A percentile compares a stretch with the other conserved stretches of the same genome.
These are phyloP conservation scores for Mythimna ferrago DNA, from an alignment of 2,888 invertebrate species.

Conservation along the genomic window DNA sequence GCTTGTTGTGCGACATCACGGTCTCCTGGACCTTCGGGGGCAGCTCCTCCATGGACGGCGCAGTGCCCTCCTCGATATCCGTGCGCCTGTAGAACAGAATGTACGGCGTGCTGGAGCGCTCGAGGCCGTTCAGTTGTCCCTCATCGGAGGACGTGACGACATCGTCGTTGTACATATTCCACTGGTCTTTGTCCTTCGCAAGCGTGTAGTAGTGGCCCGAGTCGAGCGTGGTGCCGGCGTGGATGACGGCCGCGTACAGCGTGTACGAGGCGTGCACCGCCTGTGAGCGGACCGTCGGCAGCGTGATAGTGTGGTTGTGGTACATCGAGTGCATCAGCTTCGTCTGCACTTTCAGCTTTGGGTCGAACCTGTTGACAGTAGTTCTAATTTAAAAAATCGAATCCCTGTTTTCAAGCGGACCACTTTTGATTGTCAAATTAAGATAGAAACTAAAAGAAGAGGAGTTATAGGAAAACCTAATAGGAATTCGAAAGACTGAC, in stretches of 20 bases:
- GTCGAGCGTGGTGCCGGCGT: constrained; percentile 95
- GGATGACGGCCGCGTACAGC: constrained; percentile 96
- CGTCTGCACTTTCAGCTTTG: constrained; percentile 92
- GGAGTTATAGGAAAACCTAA: not conserved
- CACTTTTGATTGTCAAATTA: constrained; percentile 8
- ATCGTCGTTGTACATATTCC: constrained; percentile 96
- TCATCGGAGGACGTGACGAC: constrained; percentile 92
- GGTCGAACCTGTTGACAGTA: constrained; percentile 77
- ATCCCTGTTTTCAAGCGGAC: constrained; percentile 10
- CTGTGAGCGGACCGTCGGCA: constrained; percentile 83
- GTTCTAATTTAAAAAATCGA: constrained; percentile 36
- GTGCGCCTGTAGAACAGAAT: constrained; percentile 93
- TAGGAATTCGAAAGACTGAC: constrained; percentile 53
- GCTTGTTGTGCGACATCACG: constrained; percentile 81
- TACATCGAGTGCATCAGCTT: constrained; percentile 94
- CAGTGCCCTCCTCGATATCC: constrained; percentile 82
- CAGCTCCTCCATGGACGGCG: constrained; percentile 77
- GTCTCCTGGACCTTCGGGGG: constrained; percentile 77
- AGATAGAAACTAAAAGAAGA: constrained; percentile 38
- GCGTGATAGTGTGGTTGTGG: constrained; percentile 89
- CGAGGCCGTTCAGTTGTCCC: constrained; percentile 91
- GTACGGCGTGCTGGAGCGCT: constrained; percentile 95
- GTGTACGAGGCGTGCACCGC: constrained; percentile 90
- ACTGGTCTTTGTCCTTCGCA: constrained; percentile 92
- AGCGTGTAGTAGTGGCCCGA: constrained; percentile 97